phyloP scores from a whole-genome alignment of 2,113 vertebrate genomes.

The Catharus bicknelli region DNA sequence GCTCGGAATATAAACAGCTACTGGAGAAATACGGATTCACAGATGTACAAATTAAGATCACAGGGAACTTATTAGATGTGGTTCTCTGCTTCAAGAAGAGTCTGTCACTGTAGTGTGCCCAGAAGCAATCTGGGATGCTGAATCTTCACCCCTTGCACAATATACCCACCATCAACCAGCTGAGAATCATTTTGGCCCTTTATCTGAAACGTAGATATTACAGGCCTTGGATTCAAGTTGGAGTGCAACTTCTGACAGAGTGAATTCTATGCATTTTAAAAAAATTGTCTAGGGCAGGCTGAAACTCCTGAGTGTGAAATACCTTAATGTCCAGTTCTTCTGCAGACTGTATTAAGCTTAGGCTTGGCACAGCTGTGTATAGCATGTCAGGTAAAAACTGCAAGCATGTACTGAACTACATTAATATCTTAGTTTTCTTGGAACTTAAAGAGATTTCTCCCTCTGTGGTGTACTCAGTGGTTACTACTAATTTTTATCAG shows the following conservation, averaged over 20 bases:
- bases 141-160: background rate
- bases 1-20: slow-evolving; percentile 78
- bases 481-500: background rate
- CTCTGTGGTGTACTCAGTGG: background rate
- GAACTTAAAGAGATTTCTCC: background rate
- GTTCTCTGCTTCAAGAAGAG: slow-evolving; percentile 78
- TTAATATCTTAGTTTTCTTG: background rate
- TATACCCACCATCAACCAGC: background rate
- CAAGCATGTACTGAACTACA: background rate
- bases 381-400: background rate
- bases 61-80: slow-evolving; percentile 80
- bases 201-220: background rate
- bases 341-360: background rate
- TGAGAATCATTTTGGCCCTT: background rate
- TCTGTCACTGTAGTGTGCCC: background rate
- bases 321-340: background rate
- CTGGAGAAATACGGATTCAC: slow-evolving; percentile 80
- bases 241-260: background rate
- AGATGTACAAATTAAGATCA: slow-evolving; percentile 69
- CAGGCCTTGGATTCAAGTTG: background rate
- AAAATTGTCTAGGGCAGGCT: background rate
- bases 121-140: background rate
- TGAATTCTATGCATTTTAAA: background rate
- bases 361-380: background rate
- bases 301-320: background rate